These are phyloP conservation scores for Chymomyza procnemis DNA, from an alignment of 2,888 invertebrate species.

Conservation along the genomic window DNA sequence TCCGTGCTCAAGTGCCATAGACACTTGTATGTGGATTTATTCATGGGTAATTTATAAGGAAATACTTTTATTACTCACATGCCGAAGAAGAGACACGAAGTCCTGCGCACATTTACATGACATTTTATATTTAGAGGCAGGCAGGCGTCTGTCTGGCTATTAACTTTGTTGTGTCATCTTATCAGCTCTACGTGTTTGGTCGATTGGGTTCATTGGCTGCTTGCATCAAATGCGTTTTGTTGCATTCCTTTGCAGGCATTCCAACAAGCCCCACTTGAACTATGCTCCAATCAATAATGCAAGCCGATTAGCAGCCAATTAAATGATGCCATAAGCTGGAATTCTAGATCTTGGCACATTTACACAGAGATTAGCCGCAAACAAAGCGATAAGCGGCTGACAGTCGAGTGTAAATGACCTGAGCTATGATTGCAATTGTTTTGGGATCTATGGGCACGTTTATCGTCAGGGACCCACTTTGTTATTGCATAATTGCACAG, in stretches of 20 bases:
- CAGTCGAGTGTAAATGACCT: background rate
- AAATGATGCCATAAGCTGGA: background rate
- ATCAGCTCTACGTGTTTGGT: background rate
- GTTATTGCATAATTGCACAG: background rate
- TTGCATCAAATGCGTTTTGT: background rate
- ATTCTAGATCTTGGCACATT: background rate
- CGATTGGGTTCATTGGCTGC: background rate
- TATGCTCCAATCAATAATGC: background rate
- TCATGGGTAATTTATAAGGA: background rate
- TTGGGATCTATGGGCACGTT: background rate
- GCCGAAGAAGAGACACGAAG: too few relatives aligned
- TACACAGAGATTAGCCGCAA: background rate
- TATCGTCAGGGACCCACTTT: background rate
- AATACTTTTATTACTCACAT: background rate
- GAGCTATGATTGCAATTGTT: background rate
- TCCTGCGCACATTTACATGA: too few relatives aligned
- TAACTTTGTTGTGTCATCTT: background rate
- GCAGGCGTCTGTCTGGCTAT: background rate
- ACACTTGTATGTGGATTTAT: background rate
- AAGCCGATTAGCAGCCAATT: background rate
- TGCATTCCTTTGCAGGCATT: background rate
- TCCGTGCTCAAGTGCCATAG: conserved; percentile 35
- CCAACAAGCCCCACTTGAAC: background rate
- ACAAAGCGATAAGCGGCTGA: background rate
- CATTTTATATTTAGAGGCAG: too few relatives aligned